These are phyloP conservation scores for Sarcophaga variegata DNA, from an alignment of 2,888 invertebrate genomes.

Conservation along the genomic window DNA sequence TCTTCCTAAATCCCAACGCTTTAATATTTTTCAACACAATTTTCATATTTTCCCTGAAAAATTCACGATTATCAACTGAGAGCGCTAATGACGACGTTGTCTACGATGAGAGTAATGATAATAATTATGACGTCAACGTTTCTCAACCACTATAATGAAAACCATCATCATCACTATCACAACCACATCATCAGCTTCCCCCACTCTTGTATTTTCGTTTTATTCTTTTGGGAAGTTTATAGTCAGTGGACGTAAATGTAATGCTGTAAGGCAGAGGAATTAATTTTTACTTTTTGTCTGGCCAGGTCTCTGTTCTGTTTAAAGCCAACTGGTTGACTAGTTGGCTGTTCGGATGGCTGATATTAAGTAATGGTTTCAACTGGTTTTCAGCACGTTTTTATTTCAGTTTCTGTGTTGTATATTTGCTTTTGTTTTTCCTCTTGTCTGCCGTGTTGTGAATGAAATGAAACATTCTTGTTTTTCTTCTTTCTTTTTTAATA, in stretches of 20 bases:
- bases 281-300: not conserved
- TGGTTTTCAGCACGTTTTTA: constrained; percentile 45
- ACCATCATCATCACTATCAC: not conserved
- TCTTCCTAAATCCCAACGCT: too few relatives aligned
- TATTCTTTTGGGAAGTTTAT: constrained; percentile 38
- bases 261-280: constrained; percentile 16
- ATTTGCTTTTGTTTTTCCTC: not conserved
- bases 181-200: constrained; percentile 4
- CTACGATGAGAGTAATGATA: constrained; percentile 14
- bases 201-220: not conserved
- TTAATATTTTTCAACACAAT: too few relatives aligned
- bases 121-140: constrained; percentile 41
- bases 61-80: not conserved
- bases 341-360: not conserved
- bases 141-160: not conserved
- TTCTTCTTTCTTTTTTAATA: not conserved
- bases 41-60: too few relatives aligned
- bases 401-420: not conserved
- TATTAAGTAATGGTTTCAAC: constrained; percentile 67
- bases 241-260: constrained; percentile 31
- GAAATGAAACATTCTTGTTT: not conserved
- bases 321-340: constrained; percentile 1
- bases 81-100: constrained; percentile 30
- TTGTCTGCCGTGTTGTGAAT: constrained; percentile 5
- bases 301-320: constrained; percentile 15